Conservation (phyloP, 2,113 vertebrate species). For the Thymallus thymallus region DNA sequence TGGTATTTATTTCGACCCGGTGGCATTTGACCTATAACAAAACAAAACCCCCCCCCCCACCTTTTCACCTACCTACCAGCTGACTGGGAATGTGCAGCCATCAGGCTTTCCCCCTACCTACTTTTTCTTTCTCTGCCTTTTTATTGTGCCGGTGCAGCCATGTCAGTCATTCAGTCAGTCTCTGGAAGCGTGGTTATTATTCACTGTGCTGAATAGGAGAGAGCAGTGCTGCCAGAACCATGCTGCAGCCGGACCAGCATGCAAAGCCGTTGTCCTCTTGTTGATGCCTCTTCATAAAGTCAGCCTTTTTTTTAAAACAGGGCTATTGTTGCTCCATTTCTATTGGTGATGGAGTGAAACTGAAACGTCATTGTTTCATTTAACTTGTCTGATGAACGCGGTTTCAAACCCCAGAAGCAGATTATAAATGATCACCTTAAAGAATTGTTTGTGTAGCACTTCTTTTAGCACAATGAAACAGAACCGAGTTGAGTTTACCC, state of each 20-base stretch:
- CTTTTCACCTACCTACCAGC: slow-evolving; percentile 24
- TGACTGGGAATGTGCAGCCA: slow-evolving; percentile 49
- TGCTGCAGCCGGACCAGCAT: slow-evolving; percentile 7
- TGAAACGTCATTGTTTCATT: slow-evolving; percentile 50
- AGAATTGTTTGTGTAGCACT: neutral
- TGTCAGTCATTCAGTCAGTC: slow-evolving; percentile 12
- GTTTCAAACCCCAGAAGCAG: neutral
- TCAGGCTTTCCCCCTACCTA: slow-evolving; percentile 15
- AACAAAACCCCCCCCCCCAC: slow-evolving; percentile 11
- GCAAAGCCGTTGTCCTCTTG: slow-evolving; percentile 47
- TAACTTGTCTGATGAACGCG: slow-evolving; percentile 26
- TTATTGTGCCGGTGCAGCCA: neutral
- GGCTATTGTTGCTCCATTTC: slow-evolving; percentile 45
- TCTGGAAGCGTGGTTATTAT: slow-evolving; percentile 58
- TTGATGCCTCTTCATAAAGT: slow-evolving; percentile 37
- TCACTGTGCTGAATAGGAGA: slow-evolving; percentile 44
- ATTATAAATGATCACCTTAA: slow-evolving; percentile 10
- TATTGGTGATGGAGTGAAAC: slow-evolving; percentile 38
- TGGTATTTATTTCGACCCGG: slow-evolving; percentile 40
- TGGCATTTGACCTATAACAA: slow-evolving; percentile 46
- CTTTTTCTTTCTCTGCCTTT: slow-evolving; percentile 25
- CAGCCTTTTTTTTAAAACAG: slow-evolving; percentile 47
- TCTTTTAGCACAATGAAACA: neutral
- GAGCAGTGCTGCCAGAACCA: slow-evolving; percentile 22
- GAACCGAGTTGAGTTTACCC: neutral